phyloP scores from a whole-genome alignment of 1,140 invertebrate species.

The Drosophila sp. region DNA sequence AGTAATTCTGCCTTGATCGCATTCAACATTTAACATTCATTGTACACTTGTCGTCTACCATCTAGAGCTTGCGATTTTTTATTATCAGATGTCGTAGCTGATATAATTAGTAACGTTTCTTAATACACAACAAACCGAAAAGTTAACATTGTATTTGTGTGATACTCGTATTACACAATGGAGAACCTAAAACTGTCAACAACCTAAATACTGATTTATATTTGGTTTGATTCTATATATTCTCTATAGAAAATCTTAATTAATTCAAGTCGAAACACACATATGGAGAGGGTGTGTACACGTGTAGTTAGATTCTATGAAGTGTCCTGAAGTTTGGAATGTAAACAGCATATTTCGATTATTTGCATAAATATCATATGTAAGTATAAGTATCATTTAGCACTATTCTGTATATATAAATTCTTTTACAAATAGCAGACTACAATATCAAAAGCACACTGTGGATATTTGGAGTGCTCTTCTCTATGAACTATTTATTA shows the following conservation, averaged over 20 bases:
- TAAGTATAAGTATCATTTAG: slow-evolving; percentile 40
- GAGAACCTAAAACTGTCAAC: slow-evolving; percentile 11
- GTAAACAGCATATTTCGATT: slow-evolving; percentile 65
- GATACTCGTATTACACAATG: slow-evolving; percentile 15
- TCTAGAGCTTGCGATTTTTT: slow-evolving; percentile 75
- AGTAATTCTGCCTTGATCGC: slow-evolving; percentile 53
- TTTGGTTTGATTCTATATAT: slow-evolving; percentile 10
- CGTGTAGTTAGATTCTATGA: slow-evolving; percentile 18
- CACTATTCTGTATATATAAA: slow-evolving; percentile 68
- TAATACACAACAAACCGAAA: slow-evolving; percentile 67
- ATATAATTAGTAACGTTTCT: slow-evolving; percentile 77
- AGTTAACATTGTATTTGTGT: slow-evolving; percentile 48
- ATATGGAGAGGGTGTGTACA: slow-evolving; percentile 4
- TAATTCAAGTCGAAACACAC: slow-evolving; percentile 21
- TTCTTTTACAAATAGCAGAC: slow-evolving; percentile 81
- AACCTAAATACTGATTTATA: slow-evolving; percentile 24
- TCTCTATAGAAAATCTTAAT: slow-evolving; percentile 45
- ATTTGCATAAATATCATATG: slow-evolving; percentile 53
- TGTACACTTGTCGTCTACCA: slow-evolving; percentile 73
- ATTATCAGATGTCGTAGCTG: slow-evolving; percentile 85
- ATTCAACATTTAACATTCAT: slow-evolving; percentile 76
- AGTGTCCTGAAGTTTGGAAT: slow-evolving; percentile 22
- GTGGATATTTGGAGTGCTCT: slow-evolving; percentile 54
- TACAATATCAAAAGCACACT: slow-evolving; percentile 81
- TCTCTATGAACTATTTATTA: slow-evolving; percentile 46